Evolutionary conservation across 2,888 invertebrate genomes (phyloP).

Genomic region (Pelosia muscerda): DNA sequence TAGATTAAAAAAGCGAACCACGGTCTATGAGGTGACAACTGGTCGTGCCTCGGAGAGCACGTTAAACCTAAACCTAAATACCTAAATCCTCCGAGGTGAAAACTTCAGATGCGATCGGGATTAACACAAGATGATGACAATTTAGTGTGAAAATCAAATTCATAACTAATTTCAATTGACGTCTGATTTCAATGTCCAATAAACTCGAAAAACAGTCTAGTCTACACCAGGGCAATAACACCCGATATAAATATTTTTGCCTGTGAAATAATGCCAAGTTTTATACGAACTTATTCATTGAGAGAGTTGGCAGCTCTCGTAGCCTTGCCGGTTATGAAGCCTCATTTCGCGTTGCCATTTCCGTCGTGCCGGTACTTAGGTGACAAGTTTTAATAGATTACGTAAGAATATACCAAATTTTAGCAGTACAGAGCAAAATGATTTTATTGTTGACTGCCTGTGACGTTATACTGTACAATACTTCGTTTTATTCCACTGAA

Average conservation of each 20-base stretch:
- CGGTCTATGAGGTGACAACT: too few relatives aligned
- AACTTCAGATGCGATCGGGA: too few relatives aligned
- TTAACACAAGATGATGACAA: too few relatives aligned
- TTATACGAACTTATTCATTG: constrained; percentile 35
- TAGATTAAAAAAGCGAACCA: too few relatives aligned
- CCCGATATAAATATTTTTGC: constrained; percentile 28
- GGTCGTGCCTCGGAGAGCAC: too few relatives aligned
- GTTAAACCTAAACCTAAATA: too few relatives aligned
- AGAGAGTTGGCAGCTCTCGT: constrained; percentile 41
- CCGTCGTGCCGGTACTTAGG: constrained; percentile 16
- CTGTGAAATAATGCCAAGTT: constrained; percentile 41
- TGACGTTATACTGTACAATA: too few relatives aligned
- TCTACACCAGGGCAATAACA: constrained; percentile 20
- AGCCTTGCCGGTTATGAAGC: constrained; percentile 65
- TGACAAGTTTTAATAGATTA: constrained; percentile 34
- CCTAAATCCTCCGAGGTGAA: too few relatives aligned
- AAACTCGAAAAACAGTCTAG: neutral
- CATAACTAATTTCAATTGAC: neutral
- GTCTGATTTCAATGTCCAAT: neutral
- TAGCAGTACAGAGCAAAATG: neutral
- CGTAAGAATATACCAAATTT: constrained; percentile 22
- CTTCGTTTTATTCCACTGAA: too few relatives aligned
- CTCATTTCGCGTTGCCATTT: constrained; percentile 59
- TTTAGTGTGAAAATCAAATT: too few relatives aligned
- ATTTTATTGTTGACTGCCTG: neutral